These are phyloP conservation scores for Pitta sordida DNA, from an alignment of 2,113 vertebrate genomes.

Conservation along the genomic window DNA sequence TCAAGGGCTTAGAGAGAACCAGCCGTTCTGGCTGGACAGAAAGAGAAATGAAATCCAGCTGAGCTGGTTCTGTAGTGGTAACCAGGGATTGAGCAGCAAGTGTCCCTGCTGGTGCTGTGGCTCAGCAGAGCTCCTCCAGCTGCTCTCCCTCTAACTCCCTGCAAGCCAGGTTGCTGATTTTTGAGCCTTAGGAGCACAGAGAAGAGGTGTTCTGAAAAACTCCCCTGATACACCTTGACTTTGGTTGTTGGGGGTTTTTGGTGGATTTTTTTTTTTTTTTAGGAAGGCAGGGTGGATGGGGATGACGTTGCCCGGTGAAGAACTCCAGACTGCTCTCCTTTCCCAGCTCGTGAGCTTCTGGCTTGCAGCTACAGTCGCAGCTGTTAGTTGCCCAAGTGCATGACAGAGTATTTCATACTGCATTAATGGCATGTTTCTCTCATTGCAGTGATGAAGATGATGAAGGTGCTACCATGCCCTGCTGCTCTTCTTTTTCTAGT, in stretches of 20 bases:
- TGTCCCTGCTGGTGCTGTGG: neutral
- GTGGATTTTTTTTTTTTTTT: neutral
- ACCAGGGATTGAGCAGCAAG: neutral
- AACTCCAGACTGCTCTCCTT: neutral
- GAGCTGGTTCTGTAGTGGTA: neutral
- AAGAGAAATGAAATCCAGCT: neutral
- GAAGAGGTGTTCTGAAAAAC: neutral
- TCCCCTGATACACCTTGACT: neutral
- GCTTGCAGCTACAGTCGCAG: neutral
- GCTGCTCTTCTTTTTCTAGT: conserved; percentile 15
- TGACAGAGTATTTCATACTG: neutral
- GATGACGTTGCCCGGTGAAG: neutral
- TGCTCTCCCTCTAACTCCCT: neutral
- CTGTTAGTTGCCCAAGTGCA: neutral
- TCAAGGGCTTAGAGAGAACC: neutral
- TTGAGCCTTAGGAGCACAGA: neutral
- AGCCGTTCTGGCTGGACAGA: neutral
- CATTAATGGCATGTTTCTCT: neutral
- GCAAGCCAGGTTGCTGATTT: neutral
- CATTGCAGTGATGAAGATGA: conserved; percentile 31
- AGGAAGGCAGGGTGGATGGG: no score
- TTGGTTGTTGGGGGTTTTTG: neutral
- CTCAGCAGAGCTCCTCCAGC: neutral
- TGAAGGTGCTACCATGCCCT: neutral
- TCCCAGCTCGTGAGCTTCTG: neutral